phyloP scores from a whole-genome alignment of 2,113 vertebrate species.

The Trichechus manatus region DNA sequence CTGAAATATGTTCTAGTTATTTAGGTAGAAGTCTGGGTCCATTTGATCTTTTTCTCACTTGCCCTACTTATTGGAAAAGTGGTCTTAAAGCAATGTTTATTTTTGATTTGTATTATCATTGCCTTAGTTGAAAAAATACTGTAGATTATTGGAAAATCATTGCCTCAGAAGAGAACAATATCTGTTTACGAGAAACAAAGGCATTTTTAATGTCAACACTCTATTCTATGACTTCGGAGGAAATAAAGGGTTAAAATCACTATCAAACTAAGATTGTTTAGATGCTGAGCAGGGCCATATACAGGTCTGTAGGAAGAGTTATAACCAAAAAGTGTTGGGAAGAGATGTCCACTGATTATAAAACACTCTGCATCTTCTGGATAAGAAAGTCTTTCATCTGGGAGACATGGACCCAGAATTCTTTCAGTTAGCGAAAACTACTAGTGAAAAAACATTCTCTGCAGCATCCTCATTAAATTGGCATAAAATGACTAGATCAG shows the following conservation, averaged over 20 bases:
- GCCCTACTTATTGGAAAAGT: constrained; percentile 18
- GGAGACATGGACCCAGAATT: background rate
- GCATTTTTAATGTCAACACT: constrained; percentile 53
- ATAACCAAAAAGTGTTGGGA: background rate
- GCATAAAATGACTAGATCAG: constrained; percentile 36
- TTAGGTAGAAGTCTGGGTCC: constrained; percentile 1
- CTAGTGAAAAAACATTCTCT: constrained; percentile 54
- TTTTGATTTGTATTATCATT: constrained; percentile 48
- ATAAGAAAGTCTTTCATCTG: constrained; percentile 34
- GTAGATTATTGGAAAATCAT: constrained; percentile 4
- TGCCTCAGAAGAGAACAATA: background rate
- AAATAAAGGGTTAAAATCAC: constrained; percentile 24
- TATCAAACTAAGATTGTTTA: constrained; percentile 11
- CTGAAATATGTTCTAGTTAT: background rate
- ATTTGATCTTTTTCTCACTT: constrained; percentile 16
- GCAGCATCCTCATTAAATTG: constrained; percentile 61
- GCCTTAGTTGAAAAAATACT: background rate
- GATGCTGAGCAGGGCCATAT: background rate
- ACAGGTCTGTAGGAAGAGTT: background rate
- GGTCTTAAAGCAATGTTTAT: background rate
- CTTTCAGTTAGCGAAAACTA: constrained; percentile 48
- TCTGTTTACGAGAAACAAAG: constrained; percentile 3
- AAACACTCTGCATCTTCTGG: background rate
- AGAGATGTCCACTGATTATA: background rate
- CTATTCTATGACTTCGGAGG: constrained; percentile 32